Evolutionary conservation across 2,888 invertebrate genomes (phyloP).

Genomic region (Graphium colonna): DNA sequence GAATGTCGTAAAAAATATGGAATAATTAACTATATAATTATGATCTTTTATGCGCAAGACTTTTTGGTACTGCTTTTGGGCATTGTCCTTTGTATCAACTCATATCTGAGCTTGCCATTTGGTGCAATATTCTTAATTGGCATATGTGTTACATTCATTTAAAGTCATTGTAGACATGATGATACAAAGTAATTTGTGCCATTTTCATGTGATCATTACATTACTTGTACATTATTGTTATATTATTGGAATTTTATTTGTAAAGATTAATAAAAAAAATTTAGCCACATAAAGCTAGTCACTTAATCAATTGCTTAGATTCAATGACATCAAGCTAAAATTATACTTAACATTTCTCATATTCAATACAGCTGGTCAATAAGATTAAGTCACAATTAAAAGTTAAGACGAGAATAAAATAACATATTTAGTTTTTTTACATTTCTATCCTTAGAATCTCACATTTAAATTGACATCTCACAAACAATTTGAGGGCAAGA

Average conservation of each 20-base stretch:
- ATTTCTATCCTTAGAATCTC: constrained; percentile 17
- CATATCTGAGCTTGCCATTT: constrained; percentile 35
- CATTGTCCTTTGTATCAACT: constrained; percentile 27
- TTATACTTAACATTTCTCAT: not conserved
- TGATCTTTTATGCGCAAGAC: no score
- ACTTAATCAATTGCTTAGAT: constrained; percentile 13
- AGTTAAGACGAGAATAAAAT: not conserved
- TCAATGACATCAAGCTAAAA: constrained; percentile 1
- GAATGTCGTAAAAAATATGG: no score
- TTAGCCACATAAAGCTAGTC: constrained; percentile 20
- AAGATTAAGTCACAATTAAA: not conserved
- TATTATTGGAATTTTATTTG: not conserved
- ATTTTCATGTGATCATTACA: constrained; percentile 27
- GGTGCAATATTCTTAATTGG: constrained; percentile 51
- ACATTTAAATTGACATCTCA: constrained; percentile 7
- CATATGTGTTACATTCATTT: constrained; percentile 49
- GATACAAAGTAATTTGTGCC: constrained; percentile 42
- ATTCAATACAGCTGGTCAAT: constrained; percentile 6
- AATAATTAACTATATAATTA: no score
- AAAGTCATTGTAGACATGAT: constrained; percentile 39
- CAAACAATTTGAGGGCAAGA: constrained; percentile 4
- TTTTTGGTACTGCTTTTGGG: no score
- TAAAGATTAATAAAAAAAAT: constrained; percentile 9
- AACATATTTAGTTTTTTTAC: not conserved
- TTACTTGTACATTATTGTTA: not conserved